Conservation (phyloP, 2,113 vertebrate species). For the Aptenodytes patagonicus region DNA sequence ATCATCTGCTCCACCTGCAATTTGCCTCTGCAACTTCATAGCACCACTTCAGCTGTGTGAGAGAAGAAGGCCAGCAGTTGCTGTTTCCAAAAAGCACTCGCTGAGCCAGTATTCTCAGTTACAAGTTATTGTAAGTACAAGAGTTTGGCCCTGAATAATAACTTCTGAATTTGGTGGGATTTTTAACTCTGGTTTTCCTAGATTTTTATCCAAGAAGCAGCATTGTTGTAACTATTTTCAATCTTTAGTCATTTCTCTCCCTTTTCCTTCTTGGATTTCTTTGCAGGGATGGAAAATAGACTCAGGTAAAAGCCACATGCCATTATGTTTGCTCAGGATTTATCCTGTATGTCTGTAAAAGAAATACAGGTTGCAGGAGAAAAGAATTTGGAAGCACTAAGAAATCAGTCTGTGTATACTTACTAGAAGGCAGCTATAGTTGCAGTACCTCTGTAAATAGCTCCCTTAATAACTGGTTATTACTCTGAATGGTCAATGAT, state of each 20-base stretch:
- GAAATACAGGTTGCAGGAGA: neutral
- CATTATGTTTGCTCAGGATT: neutral
- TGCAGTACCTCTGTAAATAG: neutral
- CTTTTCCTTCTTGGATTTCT: neutral
- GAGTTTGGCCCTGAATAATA: neutral
- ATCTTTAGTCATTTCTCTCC: neutral
- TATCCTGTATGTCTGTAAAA: neutral
- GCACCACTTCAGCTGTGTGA: neutral
- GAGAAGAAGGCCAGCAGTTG: neutral
- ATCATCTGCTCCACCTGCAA: neutral
- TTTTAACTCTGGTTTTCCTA: neutral
- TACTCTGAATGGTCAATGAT: conserved; percentile 18
- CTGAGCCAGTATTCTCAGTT: neutral
- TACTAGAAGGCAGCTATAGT: neutral
- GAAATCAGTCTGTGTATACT: neutral
- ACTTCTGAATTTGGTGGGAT: neutral
- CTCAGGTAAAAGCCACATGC: neutral
- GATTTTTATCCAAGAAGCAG: neutral
- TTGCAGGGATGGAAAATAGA: neutral
- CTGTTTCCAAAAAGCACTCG: neutral
- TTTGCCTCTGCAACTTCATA: neutral
- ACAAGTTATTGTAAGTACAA: neutral
- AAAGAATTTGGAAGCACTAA: neutral
- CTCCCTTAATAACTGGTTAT: conserved; percentile 11
- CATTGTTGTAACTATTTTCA: neutral